Evolutionary conservation across 2,113 vertebrate genomes (phyloP).

Genomic region (Aramus guarauna): DNA sequence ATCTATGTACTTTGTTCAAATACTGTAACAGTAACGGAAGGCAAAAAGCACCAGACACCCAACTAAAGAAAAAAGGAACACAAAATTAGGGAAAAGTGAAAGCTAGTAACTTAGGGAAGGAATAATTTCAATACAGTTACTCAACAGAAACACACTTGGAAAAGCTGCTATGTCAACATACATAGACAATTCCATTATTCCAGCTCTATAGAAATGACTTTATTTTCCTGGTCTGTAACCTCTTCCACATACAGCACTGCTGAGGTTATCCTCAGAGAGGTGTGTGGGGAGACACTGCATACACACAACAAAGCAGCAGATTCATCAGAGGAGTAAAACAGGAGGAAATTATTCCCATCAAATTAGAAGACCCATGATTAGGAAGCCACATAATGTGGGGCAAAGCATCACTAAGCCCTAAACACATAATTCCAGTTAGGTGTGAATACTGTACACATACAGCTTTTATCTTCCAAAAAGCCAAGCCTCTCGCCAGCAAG

Average conservation of each 20-base stretch:
- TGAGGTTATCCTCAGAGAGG: neutral
- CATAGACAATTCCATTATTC: neutral
- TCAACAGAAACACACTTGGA: neutral
- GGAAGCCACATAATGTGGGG: neutral
- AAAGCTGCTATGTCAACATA: neutral
- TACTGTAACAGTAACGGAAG: neutral
- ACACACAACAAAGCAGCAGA: neutral
- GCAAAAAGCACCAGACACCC: neutral
- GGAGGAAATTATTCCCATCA: neutral
- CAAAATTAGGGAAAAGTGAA: neutral
- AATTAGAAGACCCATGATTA: neutral
- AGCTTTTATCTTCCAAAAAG: neutral
- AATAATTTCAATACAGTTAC: constrained; percentile 9
- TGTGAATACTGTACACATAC: neutral
- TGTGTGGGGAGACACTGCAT: neutral
- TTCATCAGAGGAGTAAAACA: neutral
- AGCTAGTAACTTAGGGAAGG: neutral
- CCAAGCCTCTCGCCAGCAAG: neutral
- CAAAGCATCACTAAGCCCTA: neutral
- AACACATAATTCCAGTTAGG: neutral
- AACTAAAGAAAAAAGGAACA: neutral
- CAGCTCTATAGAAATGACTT: neutral
- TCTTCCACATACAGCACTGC: neutral
- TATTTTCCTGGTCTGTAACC: neutral
- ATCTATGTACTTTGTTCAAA: neutral